Base-by-base conservation (phyloP, 2,888 invertebrate species). In the Drosophila macrothrix region DNA sequence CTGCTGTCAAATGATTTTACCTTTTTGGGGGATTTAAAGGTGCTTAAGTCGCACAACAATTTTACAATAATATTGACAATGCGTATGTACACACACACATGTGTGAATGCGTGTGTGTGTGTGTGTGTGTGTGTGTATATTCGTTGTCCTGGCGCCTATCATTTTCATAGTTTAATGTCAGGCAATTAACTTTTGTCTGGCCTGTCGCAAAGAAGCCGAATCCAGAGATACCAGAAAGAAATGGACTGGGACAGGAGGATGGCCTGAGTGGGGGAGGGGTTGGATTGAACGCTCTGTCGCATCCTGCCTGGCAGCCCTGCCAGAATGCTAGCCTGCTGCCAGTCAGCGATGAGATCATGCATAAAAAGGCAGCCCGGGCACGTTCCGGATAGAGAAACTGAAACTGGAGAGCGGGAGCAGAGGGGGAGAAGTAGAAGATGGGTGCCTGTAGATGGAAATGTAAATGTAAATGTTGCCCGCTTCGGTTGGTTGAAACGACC, bases 321-420 rank as follows among this genome's bases (percentile, higher is more conserved):
- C 52, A 46, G 46, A 46, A 46, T 1, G 46, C 46, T 46, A 25
- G 61, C 67, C 76, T 41, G 79, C 84, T 78, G 88, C 80, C 88
- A 86, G 75, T 88, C 87, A 90, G 80, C 82, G 86, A 88, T 90
- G 87, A 87, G 84, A 88, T 87, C 87, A 87, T 90, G 87, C 87
- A 87, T 87, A 88, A 86, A 86, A 86, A 85, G 81, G 81, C 78
- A 80, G 62, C 75, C 79, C 64, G 52, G 65, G 59, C 81, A 80
- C 81, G 78, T 78, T 76, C 66, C 77, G 68, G 50, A 67, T 67
- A 54, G 41, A 63, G 54, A 58, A 29, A 50, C 35, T 50, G 19
- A 16, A 25, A 25, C 9, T 25, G 46, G 4, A 14, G 39, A 28
- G 28, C 16, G 28, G 12, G 7, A 31, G 16, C 12, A 1, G 35